Base-by-base conservation (phyloP, 2,113 vertebrate genomes). In the Bothrops jararaca region DNA sequence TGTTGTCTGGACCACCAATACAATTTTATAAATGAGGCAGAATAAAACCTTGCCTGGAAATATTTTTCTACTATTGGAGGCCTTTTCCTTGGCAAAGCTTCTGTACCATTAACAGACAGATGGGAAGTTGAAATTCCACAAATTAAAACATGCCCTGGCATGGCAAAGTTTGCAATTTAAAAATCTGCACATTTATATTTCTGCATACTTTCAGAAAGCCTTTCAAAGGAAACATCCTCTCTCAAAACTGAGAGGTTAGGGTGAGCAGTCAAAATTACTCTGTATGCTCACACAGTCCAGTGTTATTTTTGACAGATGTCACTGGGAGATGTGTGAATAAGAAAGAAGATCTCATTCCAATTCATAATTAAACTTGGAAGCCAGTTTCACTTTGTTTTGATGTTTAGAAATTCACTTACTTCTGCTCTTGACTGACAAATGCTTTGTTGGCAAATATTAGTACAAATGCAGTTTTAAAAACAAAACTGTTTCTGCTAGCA, bases 351-450 rank as follows among this genome's bases (percentile, higher is more conserved):
- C 23, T 57, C 54, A 94, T 12, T 20, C 3, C 0, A 50, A 93
- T 11, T 26, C 45, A 7, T 13, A 95, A 92, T 93, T 89, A 92
- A 92, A 94, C 94, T 92, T 89, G 90, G 48, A 94, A 92, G 90
- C 12, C 34, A 88, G 85, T 94, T 91, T 57, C n/a, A 29, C 23
- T 34, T 18, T 90, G 3, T 91, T 96, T 95, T 45, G 7, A 20
- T 93, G 86, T 26, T 42, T 58, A 92, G 91, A 96, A 96, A 85
- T 0, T 0, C 45, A 92, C 95, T 95, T 95, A 42, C 69, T 94
- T n/a, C 9, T 6, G 18, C 54, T 56, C 42, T 69, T 93, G 89
- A 42, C n/a, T 93, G 90, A 89, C 34, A 94, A 91, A 95, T 54
- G n/a, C 22, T 9, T 52, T 91, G 80, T 50, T 93, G 89, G 8